Base-by-base conservation (phyloP, 2,113 vertebrate species). In the Hirundichthys speculiger region DNA sequence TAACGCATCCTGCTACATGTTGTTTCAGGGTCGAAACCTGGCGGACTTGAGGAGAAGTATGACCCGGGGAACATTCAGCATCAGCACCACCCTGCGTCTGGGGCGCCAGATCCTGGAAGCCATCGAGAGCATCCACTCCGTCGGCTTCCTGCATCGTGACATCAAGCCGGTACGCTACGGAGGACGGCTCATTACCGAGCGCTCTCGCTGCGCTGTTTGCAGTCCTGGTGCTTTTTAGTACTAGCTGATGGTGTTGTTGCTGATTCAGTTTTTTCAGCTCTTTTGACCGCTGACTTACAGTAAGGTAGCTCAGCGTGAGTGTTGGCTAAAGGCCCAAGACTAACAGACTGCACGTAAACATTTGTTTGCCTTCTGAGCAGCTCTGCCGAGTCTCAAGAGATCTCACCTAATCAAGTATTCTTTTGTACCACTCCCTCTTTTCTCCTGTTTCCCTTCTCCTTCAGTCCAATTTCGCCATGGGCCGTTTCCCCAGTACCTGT, bases 381-480 rank as follows among this genome's bases (percentile, higher is more conserved):
- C 40, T 66, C 40, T 40, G 49, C 46, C 38, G 40, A 71, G 64
- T 53, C 20, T 42, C 16, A 14, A 15, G 1, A 18, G 15, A 64
- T 53, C 25, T 30, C 30, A 46, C 18, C 27, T 38, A 34, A 34
- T 9, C 4, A 34, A 4, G 30, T 5, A 3, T 16, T 12, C 39
- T 4, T 60, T 16, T 47, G 13, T 46, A 2, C 18, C 20, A 19
- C 41, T 16, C 2, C n/a, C n/a, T 58, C 14, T 1, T 71, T 42
- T 21, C 8, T 11, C 14, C 5, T 2, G 5, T 2, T 14, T 1
- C 38, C 15, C 66, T 18, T 45, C 20, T 56, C 15, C 54, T 69
- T 86, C 82, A 99, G 97, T 99, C 97, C 13, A 99, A 99, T 83
- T 99, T 99, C 9, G 96, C 97, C 46, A 99, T 99, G 98, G 98